Conservation (phyloP, 2,888 invertebrate genomes). For the Brassicogethes aeneus region DNA sequence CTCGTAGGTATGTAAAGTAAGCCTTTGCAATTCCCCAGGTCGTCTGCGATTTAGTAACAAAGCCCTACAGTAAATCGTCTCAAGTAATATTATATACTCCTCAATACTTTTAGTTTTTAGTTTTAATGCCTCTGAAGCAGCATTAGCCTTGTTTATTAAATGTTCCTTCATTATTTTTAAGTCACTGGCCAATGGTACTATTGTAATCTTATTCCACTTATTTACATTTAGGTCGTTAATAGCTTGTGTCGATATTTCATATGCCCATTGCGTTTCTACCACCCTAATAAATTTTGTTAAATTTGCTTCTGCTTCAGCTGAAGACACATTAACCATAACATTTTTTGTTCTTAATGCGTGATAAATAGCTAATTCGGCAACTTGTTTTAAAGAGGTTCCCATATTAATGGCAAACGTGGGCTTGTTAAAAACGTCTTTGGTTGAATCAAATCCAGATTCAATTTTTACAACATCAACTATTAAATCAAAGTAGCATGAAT, state of each 20-base stretch:
- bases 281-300: conserved; percentile 12
- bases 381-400: conserved; percentile 9
- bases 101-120: too few species aligned
- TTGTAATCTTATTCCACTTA: conserved; percentile 11
- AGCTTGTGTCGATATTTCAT: conserved; percentile 12
- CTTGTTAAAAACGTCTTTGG: conserved; percentile 2
- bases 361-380: conserved; percentile 9
- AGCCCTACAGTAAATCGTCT: conserved; percentile 19
- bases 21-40: conserved; percentile 13
- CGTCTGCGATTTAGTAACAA: conserved; percentile 19
- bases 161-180: conserved; percentile 11
- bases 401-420: conserved; percentile 10
- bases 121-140: background rate
- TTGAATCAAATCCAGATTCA: conserved; percentile 2
- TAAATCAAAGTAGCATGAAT: conserved; percentile 11
- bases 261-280: conserved; percentile 13
- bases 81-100: conserved; percentile 13
- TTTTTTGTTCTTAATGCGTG: conserved; percentile 2
- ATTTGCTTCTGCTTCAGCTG: conserved; percentile 12
- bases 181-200: conserved; percentile 8
- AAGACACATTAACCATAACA: background rate
- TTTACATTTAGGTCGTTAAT: conserved; percentile 11
- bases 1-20: conserved; percentile 1
- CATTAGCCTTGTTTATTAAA: conserved; percentile 5
- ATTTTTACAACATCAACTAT: conserved; percentile 5